Conservation (phyloP, 1,140 invertebrate genomes). For the Calephelis virginiensis region DNA sequence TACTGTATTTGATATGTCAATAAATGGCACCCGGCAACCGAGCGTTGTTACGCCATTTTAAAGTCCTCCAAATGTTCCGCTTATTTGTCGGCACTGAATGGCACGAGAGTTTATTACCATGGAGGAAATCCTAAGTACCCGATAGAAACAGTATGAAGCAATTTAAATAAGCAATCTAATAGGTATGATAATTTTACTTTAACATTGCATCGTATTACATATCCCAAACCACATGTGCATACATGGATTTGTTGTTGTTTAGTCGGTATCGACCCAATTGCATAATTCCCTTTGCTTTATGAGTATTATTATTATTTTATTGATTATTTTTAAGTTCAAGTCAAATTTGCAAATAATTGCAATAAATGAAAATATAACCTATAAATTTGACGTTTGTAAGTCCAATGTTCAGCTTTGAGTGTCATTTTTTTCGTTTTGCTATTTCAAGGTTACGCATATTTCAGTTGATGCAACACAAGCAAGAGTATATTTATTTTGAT, state of each 20-base stretch:
- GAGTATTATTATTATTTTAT: slow-evolving; percentile 11
- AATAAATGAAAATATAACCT: slow-evolving; percentile 54
- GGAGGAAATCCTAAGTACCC: slow-evolving; percentile 57
- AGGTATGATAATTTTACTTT: slow-evolving; percentile 71
- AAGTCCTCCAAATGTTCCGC: slow-evolving; percentile 72
- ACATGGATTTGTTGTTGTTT: slow-evolving; percentile 68
- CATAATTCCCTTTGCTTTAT: slow-evolving; percentile 53
- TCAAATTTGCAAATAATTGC: not conserved
- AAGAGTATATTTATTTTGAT: slow-evolving; percentile 6
- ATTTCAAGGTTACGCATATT: slow-evolving; percentile 54
- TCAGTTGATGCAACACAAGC: not conserved
- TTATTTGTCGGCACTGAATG: slow-evolving; percentile 67
- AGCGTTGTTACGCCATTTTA: slow-evolving; percentile 79
- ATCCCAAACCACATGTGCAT: slow-evolving; percentile 70
- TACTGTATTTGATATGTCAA: slow-evolving; percentile 70
- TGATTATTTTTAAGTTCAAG: not conserved
- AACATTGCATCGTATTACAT: slow-evolving; percentile 64
- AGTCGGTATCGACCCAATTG: slow-evolving; percentile 48
- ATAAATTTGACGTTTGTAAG: slow-evolving; percentile 64
- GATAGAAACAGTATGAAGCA: slow-evolving; percentile 48
- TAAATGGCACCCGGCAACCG: slow-evolving; percentile 75
- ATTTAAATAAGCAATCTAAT: slow-evolving; percentile 53
- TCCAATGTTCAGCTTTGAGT: slow-evolving; percentile 61
- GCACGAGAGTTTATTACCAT: slow-evolving; percentile 51
- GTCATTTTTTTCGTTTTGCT: slow-evolving; percentile 54